These are phyloP conservation scores for Cirrhinus molitorella DNA, from an alignment of 2,797 vertebrate genomes.

Conservation along the genomic window DNA sequence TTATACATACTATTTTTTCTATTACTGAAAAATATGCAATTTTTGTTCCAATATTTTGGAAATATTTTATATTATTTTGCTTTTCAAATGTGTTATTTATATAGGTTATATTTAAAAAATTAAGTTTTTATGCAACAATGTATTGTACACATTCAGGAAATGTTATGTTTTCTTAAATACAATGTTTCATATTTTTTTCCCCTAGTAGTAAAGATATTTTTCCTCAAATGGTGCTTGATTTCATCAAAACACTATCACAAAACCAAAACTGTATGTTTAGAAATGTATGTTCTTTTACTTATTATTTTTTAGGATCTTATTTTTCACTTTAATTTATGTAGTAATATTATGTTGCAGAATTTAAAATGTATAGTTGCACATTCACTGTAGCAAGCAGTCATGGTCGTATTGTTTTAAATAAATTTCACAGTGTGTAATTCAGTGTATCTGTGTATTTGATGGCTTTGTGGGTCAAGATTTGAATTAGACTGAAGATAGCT, in stretches of 20 bases:
- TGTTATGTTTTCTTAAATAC: background rate
- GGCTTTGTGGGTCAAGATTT: slow-evolving; percentile 15
- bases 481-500: background rate
- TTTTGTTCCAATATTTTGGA: background rate
- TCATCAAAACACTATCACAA: background rate
- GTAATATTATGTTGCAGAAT: background rate
- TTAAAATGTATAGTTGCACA: slow-evolving; percentile 21
- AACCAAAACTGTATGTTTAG: slow-evolving; percentile 13
- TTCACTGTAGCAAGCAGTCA: background rate
- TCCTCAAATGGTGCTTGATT: background rate
- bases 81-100: slow-evolving; percentile 6
- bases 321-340: background rate
- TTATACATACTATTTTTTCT: background rate
- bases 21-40: slow-evolving; percentile 7
- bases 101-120: background rate
- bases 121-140: background rate
- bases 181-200: background rate
- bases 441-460: slow-evolving; percentile 35
- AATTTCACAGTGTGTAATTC: slow-evolving; percentile 40
- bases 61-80: background rate
- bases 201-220: background rate
- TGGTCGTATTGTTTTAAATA: slow-evolving; percentile 20
- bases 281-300: background rate
- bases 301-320: background rate
- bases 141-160: background rate